Percentiles rank a stretch among this genome's conserved stretches.
Conservation (phyloP, 2,113 vertebrate genomes). For the Spermophilus dauricus region DNA sequence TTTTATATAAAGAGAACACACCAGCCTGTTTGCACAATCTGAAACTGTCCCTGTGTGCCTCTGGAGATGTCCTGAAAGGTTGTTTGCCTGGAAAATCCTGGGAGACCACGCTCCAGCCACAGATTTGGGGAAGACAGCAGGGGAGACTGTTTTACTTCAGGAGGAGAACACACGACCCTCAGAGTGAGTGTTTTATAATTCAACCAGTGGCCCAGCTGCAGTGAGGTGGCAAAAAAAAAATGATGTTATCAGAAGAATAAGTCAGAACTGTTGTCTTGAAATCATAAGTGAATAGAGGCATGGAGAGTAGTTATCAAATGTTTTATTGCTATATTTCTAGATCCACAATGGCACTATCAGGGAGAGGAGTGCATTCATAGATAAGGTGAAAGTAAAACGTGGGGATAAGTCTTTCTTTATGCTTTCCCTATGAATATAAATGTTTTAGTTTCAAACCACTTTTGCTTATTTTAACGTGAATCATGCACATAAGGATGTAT, state of each 20-base stretch:
- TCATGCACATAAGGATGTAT: background rate
- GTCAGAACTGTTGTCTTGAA: background rate
- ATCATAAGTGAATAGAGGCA: no score
- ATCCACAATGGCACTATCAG: background rate
- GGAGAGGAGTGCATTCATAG: background rate
- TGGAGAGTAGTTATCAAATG: background rate
- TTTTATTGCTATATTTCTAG: background rate
- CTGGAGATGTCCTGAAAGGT: background rate
- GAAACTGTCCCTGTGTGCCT: background rate
- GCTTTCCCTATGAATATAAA: background rate
- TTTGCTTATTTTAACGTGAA: background rate
- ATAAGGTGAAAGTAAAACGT: background rate
- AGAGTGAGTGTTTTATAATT: background rate
- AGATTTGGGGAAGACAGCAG: background rate
- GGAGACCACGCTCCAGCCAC: background rate
- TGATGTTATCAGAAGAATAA: background rate
- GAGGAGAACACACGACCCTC: background rate
- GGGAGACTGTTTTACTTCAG: background rate
- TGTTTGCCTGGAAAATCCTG: background rate
- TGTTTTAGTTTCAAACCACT: background rate
- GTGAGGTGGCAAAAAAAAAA: background rate
- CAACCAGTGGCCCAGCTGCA: background rate
- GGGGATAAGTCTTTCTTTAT: background rate
- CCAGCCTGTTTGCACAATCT: background rate
- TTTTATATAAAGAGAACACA: background rate